Evolutionary conservation across 2,113 vertebrate genomes (phyloP), one percentile per base, ranked within the genome.

Genomic region (Uria aalge): DNA sequence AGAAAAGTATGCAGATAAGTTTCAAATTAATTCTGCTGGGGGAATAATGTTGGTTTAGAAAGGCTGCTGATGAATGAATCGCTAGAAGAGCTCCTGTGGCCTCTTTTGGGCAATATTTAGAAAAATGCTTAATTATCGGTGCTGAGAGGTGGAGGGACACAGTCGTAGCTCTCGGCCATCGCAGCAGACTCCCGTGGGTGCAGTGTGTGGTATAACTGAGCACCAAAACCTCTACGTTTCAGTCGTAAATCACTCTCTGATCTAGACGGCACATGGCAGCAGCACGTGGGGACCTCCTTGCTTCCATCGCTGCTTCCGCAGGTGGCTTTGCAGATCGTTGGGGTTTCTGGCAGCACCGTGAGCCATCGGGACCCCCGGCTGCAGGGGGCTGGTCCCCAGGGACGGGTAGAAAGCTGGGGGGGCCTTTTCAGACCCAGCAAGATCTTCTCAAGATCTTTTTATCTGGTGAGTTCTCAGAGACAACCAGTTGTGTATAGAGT

Each of bases 281-380:
- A 26, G 26, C 32, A 22, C 48, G 45, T 27, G 36, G 32, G 47
- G 10, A 41, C 23, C 60, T 34, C 29, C 47, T 36, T 5, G 23
- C 53, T 38, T 34, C 12, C 13, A 1, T 2, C 4, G 2, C 6
- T 41, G 69, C 8, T 38, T 11, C 21, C 1, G 4, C 27, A 12
- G 38, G 55, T 43, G 11, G 5, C 47, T 56, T 12, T 1, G 22
- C 41, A 13, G 67, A 5, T 43, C 15, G 10, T 62, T 38, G n/a
- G 43, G 29, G 24, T 23, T 26, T 52, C 53, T 62, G 53, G 22
- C 62, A 56, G n/a, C n/a, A 9, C 59, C 17, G 4, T 26, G 27
- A 43, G 45, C 52, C 27, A 1, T 26, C 3, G 3, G 27, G 6
- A 11, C 19, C 7, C 14, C 19, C 1, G 16, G 23, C 23, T 22